Conservation (phyloP, 2,888 invertebrate genomes). For the Gymnocheta viridis region DNA sequence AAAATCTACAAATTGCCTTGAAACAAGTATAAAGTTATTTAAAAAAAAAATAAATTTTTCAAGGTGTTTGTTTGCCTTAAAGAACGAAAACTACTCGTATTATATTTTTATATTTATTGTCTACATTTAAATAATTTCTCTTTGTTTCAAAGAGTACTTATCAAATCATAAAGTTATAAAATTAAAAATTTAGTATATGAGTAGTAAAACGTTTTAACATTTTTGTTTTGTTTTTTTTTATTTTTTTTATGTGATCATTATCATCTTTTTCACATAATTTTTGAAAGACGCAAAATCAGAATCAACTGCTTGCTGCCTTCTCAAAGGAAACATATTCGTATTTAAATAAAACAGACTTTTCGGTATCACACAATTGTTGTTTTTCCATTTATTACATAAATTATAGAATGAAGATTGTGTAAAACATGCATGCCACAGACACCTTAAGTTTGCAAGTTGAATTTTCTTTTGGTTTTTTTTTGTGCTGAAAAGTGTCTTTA, state of each 20-base stretch:
- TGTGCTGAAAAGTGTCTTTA: background rate
- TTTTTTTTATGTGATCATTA: constrained; percentile 39
- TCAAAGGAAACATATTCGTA: background rate
- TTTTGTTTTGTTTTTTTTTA: no score
- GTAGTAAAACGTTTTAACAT: constrained; percentile 18
- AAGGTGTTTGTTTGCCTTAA: no score
- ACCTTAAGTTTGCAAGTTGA: background rate
- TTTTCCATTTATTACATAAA: constrained; percentile 4
- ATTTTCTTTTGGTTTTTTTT: constrained; percentile 26
- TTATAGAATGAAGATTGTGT: constrained; percentile 9
- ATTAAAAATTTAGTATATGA: constrained; percentile 3
- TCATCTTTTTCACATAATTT: constrained; percentile 62
- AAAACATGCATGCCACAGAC: background rate
- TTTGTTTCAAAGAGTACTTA: background rate
- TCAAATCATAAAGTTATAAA: constrained; percentile 50
- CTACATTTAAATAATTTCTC: background rate
- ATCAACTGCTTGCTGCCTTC: background rate
- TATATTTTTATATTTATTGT: constrained; percentile 1
- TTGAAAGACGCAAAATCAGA: background rate
- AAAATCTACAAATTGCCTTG: no score
- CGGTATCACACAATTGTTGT: background rate
- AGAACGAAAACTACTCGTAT: no score
- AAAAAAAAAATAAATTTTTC: background rate
- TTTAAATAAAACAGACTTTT: constrained; percentile 26
- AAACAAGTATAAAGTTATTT: background rate